A percentile compares a stretch with the other conserved stretches of the same genome.
These are phyloP conservation scores for Mycteria americana DNA, from an alignment of 2,797 vertebrate genomes.

Conservation along the genomic window DNA sequence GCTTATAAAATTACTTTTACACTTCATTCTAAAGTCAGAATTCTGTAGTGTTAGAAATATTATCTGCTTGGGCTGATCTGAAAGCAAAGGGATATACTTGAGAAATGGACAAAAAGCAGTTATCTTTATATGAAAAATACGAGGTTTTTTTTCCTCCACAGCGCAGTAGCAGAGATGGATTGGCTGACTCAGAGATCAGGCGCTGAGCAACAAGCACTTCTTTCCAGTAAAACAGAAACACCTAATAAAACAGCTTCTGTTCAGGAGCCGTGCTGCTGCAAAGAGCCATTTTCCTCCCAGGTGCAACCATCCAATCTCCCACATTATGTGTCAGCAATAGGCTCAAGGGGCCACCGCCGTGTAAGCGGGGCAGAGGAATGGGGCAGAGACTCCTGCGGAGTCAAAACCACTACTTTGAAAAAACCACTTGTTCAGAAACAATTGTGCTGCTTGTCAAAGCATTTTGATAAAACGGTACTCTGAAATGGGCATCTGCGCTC, in stretches of 20 bases:
- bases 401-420: not conserved
- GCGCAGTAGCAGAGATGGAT: not conserved
- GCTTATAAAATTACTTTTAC: not conserved
- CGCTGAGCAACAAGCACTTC: slow-evolving; percentile 6
- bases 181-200: slow-evolving; percentile 29
- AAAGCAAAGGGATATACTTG: not conserved
- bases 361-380: not conserved
- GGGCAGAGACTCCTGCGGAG: not conserved
- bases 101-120: not conserved
- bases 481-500: not conserved
- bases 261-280: not conserved
- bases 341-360: rapidly evolving
- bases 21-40: not conserved
- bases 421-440: not conserved
- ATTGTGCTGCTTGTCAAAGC: not conserved
- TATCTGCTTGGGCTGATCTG: not conserved
- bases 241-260: not conserved
- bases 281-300: not conserved
- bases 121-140: not conserved
- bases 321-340: not conserved
- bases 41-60: not conserved
- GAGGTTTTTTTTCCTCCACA: not conserved
- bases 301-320: not conserved
- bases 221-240: not conserved
- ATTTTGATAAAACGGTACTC: not conserved